Base-by-base conservation (phyloP, 37 sponge, comb jelly and placozoan genomes). In the Bolinopsis microptera region DNA sequence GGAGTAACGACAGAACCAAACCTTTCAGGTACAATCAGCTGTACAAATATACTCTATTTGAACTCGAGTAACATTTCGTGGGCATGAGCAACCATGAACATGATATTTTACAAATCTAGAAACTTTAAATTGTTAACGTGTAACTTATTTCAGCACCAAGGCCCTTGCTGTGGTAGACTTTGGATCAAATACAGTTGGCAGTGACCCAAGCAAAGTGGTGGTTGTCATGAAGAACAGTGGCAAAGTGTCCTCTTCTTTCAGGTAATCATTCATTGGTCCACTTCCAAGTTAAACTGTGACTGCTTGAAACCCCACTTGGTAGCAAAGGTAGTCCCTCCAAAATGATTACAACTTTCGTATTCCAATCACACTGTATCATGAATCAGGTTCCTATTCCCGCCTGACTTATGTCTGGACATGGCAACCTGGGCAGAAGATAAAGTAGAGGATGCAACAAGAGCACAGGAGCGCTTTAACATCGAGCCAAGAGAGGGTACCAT, bases 401-500 rank as follows among this genome's bases (percentile, higher is more conserved):
- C 75, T 38, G 99, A 98, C 68, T 86, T 98, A 93, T 94, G 95
- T 74, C 93, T 98, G 38, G 99, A 98, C 90, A 96, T 97, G 76
- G 99, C 96, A 67, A 96, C 95, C 76, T 98, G 99, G 99, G 97
- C 99, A 21, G 96, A 98, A 32, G 95, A 94, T 34, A 96, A 94
- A 16, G 92, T 94, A 28, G 69, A 96, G 93, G 95, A 97, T 69
- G 94, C 93, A 25, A 77, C 92, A 27, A 97, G 96, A 77, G 83
- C 69, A 24, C 95, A 96, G 40, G 96, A 98, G 31, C 27, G 96
- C 75, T 98, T 97, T 90, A 93, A 93, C 33, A 95, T 98, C 22
- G 28, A 67, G 25, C 97, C 97, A 0, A 94, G 95, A 68, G 94
- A 35, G 33, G 99, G 99, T 0, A 75, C 69, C 0, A 93, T 98